Evolutionary conservation across 2,888 invertebrate genomes (phyloP).

Genomic region (Zygaena filipendulae): DNA sequence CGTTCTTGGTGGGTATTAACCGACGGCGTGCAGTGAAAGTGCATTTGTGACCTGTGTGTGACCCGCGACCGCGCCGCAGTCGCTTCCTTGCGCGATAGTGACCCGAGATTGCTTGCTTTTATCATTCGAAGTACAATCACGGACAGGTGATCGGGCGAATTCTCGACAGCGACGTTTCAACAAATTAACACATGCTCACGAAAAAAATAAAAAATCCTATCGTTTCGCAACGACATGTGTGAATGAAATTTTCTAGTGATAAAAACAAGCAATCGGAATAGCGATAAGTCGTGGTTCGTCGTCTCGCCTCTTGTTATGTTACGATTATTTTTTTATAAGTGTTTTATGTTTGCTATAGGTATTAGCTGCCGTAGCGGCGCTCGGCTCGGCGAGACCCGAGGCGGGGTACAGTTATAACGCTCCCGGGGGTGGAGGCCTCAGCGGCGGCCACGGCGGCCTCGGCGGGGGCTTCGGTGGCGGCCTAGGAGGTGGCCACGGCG

Average conservation of each 20-base stretch:
- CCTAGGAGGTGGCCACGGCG: slow-evolving; percentile 32
- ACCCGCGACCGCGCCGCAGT: slow-evolving; percentile 34
- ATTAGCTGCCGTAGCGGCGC: slow-evolving; percentile 65
- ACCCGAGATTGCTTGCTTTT: slow-evolving; percentile 35
- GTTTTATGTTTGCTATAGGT: too few relatives aligned
- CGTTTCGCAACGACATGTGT: too few relatives aligned
- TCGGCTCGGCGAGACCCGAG: slow-evolving; percentile 70
- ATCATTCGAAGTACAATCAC: slow-evolving; percentile 21
- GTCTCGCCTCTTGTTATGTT: too few relatives aligned
- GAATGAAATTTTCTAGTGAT: too few relatives aligned
- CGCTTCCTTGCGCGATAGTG: slow-evolving; percentile 44
- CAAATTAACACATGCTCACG: too few relatives aligned
- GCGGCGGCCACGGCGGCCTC: slow-evolving; percentile 32
- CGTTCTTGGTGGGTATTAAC: slow-evolving; percentile 67
- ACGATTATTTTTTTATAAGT: too few relatives aligned
- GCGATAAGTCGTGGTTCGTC: too few relatives aligned
- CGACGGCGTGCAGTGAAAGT: slow-evolving; percentile 64
- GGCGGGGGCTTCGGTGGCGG: slow-evolving; percentile 30
- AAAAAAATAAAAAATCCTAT: too few relatives aligned
- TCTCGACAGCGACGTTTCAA: too few relatives aligned
- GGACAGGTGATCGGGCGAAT: too few relatives aligned
- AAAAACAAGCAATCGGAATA: too few relatives aligned
- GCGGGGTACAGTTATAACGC: slow-evolving; percentile 71
- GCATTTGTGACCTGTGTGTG: slow-evolving; percentile 53
- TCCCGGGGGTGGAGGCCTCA: slow-evolving; percentile 44